Conservation (phyloP, 2,113 vertebrate genomes). For the Proterorhinus semilunaris region DNA sequence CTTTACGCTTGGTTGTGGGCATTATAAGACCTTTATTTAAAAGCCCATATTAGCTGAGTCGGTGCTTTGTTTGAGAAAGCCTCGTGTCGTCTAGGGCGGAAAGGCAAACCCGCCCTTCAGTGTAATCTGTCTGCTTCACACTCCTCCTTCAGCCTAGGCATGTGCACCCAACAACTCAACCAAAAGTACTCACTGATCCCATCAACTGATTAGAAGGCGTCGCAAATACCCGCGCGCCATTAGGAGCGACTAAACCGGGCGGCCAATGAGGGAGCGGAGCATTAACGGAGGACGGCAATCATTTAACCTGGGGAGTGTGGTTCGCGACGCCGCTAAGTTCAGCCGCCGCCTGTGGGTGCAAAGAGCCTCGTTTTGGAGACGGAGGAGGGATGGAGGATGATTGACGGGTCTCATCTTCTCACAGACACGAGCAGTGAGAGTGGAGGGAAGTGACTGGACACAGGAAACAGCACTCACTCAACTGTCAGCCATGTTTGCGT, state of each 20-base stretch:
- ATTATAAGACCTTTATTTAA: neutral
- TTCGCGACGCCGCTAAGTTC: neutral
- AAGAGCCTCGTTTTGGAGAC: slow-evolving; percentile 6
- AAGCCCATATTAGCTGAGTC: neutral
- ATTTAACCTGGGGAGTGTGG: neutral
- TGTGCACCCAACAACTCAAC: slow-evolving; percentile 14
- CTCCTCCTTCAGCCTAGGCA: slow-evolving; percentile 22
- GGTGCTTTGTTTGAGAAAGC: neutral
- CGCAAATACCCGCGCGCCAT: slow-evolving; percentile 14
- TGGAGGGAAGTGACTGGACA: slow-evolving; percentile 9
- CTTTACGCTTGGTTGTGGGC: no score
- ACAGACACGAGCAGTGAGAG: slow-evolving; percentile 6
- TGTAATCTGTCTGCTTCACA: slow-evolving; percentile 31
- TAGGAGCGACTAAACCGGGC: neutral
- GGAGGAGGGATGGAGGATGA: slow-evolving; percentile 20
- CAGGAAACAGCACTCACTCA: neutral
- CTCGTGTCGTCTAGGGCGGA: slow-evolving; percentile 14
- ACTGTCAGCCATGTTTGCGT: slow-evolving; percentile 16
- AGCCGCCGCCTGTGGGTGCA: neutral
- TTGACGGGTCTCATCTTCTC: slow-evolving; percentile 30
- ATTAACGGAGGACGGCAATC: neutral
- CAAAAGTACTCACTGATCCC: slow-evolving; percentile 32
- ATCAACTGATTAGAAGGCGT: slow-evolving; percentile 31
- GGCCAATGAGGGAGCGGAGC: neutral
- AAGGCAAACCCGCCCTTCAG: slow-evolving; percentile 27